Evolutionary conservation across 2,113 vertebrate genomes (phyloP).

Genomic region (Scomber colias): DNA sequence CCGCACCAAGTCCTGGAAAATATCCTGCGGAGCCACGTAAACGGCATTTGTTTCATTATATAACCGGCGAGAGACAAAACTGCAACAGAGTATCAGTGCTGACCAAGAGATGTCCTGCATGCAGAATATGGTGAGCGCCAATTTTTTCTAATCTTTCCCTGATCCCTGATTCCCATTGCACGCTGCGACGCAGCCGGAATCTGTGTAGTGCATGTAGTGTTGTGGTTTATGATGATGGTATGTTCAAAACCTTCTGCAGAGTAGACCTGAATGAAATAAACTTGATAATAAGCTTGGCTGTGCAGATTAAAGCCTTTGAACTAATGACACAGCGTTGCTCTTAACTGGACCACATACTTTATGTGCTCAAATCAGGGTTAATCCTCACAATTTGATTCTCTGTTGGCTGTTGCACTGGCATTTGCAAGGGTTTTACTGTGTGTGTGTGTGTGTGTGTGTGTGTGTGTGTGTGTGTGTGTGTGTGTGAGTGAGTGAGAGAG

Average conservation of each 20-base stretch:
- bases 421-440: background rate
- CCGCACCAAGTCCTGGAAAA: constrained; percentile 3
- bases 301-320: constrained; percentile 16
- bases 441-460: constrained; percentile 19
- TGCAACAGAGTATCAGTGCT: constrained; percentile 32
- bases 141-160: background rate
- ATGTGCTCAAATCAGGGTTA: constrained; percentile 29
- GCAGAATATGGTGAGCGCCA: constrained; percentile 72
- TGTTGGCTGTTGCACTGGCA: constrained; percentile 4
- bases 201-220: background rate
- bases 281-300: background rate
- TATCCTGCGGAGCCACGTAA: constrained; percentile 42
- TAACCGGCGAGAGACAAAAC: constrained; percentile 21
- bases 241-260: constrained; percentile 39
- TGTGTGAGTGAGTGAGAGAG: background rate
- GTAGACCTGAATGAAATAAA: background rate
- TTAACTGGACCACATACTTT: background rate
- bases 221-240: background rate
- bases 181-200: constrained; percentile 11
- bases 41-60: constrained; percentile 2
- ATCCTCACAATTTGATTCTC: background rate
- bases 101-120: constrained; percentile 65
- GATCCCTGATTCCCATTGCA: background rate
- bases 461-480: constrained; percentile 17
- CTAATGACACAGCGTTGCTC: background rate